These are phyloP conservation scores for Ornithoptera priamus DNA, from an alignment of 2,888 invertebrate species.

Conservation along the genomic window DNA sequence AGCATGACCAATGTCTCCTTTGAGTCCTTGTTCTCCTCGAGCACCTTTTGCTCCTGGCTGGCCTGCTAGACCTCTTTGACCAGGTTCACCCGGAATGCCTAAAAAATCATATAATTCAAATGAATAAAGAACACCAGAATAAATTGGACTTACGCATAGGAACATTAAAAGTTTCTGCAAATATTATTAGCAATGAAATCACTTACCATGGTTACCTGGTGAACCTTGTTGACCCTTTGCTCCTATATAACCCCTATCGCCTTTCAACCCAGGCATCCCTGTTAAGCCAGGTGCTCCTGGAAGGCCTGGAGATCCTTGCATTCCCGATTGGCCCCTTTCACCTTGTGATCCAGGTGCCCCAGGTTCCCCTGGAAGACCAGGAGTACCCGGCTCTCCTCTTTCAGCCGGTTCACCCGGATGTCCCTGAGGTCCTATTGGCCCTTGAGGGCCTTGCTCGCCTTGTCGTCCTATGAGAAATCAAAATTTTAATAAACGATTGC, in stretches of 20 bases:
- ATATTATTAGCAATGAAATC: background rate
- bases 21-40: slow-evolving; percentile 86
- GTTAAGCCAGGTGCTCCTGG: slow-evolving; percentile 84
- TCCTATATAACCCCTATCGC: slow-evolving; percentile 85
- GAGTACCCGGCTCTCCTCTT: slow-evolving; percentile 86
- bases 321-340: slow-evolving; percentile 86
- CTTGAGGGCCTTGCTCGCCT: slow-evolving; percentile 89
- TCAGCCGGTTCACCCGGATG: slow-evolving; percentile 91
- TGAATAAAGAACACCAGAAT: background rate
- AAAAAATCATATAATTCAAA: slow-evolving; percentile 21
- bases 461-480: slow-evolving; percentile 72
- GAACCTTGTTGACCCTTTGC: slow-evolving; percentile 87
- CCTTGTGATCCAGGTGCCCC: slow-evolving; percentile 88
- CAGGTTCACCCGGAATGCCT: slow-evolving; percentile 83
- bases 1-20: slow-evolving; percentile 86
- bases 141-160: background rate
- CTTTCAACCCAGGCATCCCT: slow-evolving; percentile 86
- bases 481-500: background rate
- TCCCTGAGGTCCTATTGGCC: slow-evolving; percentile 86
- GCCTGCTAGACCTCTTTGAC: slow-evolving; percentile 81
- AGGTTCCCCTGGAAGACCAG: slow-evolving; percentile 84
- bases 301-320: slow-evolving; percentile 84
- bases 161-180: background rate
- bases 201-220: slow-evolving; percentile 78
- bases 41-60: slow-evolving; percentile 86